Evolutionary conservation across 2,797 vertebrate species (phyloP), one percentile per base, ranked within the genome.

Genomic region (Clarias platycephalus): DNA sequence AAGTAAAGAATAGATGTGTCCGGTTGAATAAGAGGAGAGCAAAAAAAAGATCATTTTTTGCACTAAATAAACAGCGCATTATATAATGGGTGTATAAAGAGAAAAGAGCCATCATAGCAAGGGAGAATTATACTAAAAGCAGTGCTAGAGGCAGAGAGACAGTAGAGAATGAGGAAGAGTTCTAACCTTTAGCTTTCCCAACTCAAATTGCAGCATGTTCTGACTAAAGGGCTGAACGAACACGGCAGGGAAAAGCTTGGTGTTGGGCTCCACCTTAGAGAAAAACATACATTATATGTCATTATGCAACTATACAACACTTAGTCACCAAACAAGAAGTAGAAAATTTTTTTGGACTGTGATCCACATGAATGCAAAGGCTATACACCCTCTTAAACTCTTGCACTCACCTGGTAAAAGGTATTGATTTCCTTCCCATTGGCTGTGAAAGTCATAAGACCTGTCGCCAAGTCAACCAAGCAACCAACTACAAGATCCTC

Each of bases 401-500:
- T 55, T 20, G 22, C 22, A 71, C 37, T 49, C 77, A 97, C 97
- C 96, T 98, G 97, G 92, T 95, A 98, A 91, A 98, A 98, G 84
- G 97, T 96, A 93, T 98, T 98, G 81, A 97, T 96, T 91, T 99
- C 97, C 89, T 98, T 98, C 68, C 97, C 97, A 12, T 98, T 97
- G 89, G 96, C 97, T 0, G 95, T 97, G 77, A 98, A 99, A 71
- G 96, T 99, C 96, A 99, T 97, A 76, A 98, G 95, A 20, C 97
- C 97, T 0, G 97, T 97, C 13, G 95, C 97, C 90, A 98, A 90
- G 91, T 98, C 97, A 5, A 98, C 94, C 85, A 99, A 91, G 90
- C 97, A 99, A 81, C 97, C 97, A 60, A 99, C 94, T 86, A 98
- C 94, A 86, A 98, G 94, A 93, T 98, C 97, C 18, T 95, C 94